Percentiles rank a stretch among this genome's conserved stretches.
These are phyloP conservation scores for Ctenoplectra terminalis DNA, from an alignment of 1,140 invertebrate species.

Conservation along the genomic window DNA sequence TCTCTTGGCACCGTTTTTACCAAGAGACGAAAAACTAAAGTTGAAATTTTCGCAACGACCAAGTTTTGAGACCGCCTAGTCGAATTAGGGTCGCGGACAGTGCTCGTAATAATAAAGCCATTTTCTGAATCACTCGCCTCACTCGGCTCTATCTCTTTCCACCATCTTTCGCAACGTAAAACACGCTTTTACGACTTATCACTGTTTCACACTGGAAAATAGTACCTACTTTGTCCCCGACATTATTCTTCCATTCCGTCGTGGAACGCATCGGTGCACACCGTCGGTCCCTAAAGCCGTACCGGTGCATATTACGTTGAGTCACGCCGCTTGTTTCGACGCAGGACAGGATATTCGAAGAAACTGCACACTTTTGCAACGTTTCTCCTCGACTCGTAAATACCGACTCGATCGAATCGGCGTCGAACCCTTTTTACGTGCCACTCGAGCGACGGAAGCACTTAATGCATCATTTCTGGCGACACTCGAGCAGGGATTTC, in stretches of 20 bases:
- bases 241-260: conserved; percentile 45
- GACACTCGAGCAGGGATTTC: conserved; percentile 52
- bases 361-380: background rate
- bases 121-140: conserved; percentile 23
- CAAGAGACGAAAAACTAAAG: background rate
- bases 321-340: background rate
- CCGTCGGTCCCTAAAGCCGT: background rate
- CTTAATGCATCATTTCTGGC: conserved; percentile 56
- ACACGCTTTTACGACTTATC: conserved; percentile 39
- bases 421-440: background rate
- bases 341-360: background rate
- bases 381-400: background rate
- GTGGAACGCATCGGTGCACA: conserved; percentile 48
- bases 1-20: too few species aligned
- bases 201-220: conserved; percentile 25
- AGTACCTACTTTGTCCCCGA: conserved; percentile 47
- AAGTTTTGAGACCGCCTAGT: background rate
- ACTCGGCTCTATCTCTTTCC: conserved; percentile 2
- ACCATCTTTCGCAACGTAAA: conserved; percentile 47
- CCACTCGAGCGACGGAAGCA: conserved; percentile 27
- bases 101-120: conserved; percentile 1
- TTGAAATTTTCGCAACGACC: background rate
- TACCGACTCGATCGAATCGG: background rate
- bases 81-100: conserved; percentile 14
- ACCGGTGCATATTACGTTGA: conserved; percentile 1